These are phyloP conservation scores for Daboia siamensis DNA, from an alignment of 2,113 vertebrate genomes.

Conservation along the genomic window DNA sequence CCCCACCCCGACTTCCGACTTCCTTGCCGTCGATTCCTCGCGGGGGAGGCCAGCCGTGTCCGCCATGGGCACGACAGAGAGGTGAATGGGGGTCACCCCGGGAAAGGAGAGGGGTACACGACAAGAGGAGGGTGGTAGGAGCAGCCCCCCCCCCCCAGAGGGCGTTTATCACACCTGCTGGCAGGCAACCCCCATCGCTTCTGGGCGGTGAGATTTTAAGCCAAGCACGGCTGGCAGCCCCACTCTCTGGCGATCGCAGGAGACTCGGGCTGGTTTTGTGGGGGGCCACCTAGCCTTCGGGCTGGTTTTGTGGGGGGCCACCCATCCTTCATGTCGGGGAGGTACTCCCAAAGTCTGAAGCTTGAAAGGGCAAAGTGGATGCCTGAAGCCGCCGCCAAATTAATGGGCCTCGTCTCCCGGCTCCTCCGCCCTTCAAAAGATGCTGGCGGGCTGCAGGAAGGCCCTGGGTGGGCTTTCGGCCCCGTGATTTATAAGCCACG, in stretches of 20 bases:
- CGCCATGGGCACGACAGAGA: background rate
- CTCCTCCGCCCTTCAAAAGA: background rate
- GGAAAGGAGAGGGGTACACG: background rate
- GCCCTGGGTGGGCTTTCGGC: background rate
- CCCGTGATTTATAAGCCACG: background rate
- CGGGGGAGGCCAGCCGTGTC: background rate
- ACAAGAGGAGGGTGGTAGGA: background rate
- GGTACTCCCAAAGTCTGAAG: background rate
- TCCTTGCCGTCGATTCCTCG: background rate
- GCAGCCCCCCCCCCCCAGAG: too few species aligned
- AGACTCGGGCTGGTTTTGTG: background rate
- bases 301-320: too few species aligned
- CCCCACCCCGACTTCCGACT: too few species aligned
- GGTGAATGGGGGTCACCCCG: background rate
- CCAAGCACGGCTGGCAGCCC: background rate
- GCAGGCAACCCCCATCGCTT: background rate
- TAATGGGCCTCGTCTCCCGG: background rate
- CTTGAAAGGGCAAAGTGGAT: background rate
- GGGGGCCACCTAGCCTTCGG: too few species aligned
- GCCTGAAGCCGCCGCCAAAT: background rate
- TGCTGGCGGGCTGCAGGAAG: background rate
- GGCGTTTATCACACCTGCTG: background rate
- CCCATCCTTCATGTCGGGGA: background rate
- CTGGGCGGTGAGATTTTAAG: background rate
- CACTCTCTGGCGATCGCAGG: background rate